A percentile compares a stretch with the other conserved stretches of the same genome.
phyloP scores from a whole-genome alignment of 1,140 invertebrate genomes.

The Cyphomyrmex costatus region DNA sequence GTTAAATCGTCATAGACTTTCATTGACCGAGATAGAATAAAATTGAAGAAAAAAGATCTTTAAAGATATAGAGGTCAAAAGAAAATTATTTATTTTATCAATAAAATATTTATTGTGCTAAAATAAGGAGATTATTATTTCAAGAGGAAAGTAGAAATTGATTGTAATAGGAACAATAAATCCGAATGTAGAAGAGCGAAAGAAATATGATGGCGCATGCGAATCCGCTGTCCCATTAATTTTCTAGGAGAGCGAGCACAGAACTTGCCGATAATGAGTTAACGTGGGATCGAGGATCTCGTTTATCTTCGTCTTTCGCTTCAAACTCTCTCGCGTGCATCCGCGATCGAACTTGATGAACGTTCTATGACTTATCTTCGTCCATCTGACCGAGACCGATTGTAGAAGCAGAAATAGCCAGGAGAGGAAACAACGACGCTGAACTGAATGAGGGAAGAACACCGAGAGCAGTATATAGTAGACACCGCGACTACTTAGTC shows the following conservation, averaged over 20 bases:
- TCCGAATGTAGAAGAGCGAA: neutral
- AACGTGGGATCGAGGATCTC: conserved; percentile 41
- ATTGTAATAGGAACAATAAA: conserved; percentile 17
- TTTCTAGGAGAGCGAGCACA: conserved; percentile 26
- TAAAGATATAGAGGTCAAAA: neutral
- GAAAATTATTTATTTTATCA: neutral
- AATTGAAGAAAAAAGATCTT: neutral
- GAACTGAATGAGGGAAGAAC: conserved; percentile 49
- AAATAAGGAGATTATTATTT: neutral
- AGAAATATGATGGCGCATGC: conserved; percentile 24
- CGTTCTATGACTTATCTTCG: conserved; percentile 57
- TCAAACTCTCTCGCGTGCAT: conserved; percentile 4
- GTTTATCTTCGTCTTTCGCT: conserved; percentile 43
- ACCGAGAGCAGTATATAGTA: conserved; percentile 70
- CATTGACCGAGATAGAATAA: neutral
- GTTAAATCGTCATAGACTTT: neutral
- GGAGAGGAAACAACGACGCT: conserved; percentile 54
- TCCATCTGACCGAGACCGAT: conserved; percentile 23
- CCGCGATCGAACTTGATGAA: conserved; percentile 63
- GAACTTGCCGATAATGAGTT: conserved; percentile 48
- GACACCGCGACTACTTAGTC: conserved; percentile 84
- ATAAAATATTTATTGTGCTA: neutral
- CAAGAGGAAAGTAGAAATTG: conserved; percentile 21
- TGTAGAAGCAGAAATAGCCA: conserved; percentile 69
- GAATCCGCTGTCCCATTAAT: conserved; percentile 49